phyloP scores from a whole-genome alignment of 2,888 invertebrate species.

The Metalampra italica region DNA sequence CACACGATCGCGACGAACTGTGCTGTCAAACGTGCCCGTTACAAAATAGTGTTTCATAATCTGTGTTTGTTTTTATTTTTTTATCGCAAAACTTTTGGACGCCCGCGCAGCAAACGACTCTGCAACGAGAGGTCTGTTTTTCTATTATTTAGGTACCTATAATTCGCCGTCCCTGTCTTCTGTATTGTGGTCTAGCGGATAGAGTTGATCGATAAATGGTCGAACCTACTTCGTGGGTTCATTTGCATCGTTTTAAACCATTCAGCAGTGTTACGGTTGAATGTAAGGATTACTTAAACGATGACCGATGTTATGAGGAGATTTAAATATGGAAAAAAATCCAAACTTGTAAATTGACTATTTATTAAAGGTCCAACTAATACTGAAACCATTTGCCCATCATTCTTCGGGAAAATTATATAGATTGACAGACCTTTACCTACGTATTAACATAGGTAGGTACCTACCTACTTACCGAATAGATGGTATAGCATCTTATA shows the following conservation, averaged over 20 bases:
- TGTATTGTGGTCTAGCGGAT: constrained; percentile 43
- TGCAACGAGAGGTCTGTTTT: constrained; percentile 59
- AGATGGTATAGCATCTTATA: too few relatives aligned
- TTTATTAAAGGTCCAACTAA: too few relatives aligned
- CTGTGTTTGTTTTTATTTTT: constrained; percentile 58
- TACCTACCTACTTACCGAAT: too few relatives aligned
- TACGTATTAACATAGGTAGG: too few relatives aligned
- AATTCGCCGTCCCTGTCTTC: constrained; percentile 27
- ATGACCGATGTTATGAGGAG: too few relatives aligned
- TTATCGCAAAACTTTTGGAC: constrained; percentile 32
- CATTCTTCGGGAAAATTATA: too few relatives aligned
- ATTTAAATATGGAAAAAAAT: too few relatives aligned
- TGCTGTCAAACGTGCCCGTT: constrained; percentile 64
- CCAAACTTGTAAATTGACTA: too few relatives aligned
- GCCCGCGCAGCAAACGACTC: constrained; percentile 43
- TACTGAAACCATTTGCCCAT: too few relatives aligned
- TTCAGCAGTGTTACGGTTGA: constrained; percentile 62
- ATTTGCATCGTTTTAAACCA: constrained; percentile 62
- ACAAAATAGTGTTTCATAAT: constrained; percentile 59
- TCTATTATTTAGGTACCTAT: constrained; percentile 23
- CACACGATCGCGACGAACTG: constrained; percentile 54
- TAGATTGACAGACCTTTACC: too few relatives aligned
- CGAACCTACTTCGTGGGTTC: constrained; percentile 40
- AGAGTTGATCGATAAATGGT: constrained; percentile 42
- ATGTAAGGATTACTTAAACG: constrained; percentile 58